Base-by-base conservation (phyloP, 1,140 invertebrate genomes). In the Heliconius melpomene region DNA sequence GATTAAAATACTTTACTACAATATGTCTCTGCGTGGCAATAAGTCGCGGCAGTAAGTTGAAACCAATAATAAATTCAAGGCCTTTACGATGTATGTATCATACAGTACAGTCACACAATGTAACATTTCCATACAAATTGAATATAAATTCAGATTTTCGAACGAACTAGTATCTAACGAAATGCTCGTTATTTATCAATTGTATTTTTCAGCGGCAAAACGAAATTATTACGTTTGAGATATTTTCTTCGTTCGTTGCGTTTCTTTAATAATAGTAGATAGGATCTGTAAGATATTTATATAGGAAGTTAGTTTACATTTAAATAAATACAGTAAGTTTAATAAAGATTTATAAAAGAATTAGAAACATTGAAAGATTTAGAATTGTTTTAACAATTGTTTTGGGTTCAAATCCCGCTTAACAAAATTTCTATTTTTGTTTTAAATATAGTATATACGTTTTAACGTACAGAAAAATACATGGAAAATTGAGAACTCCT, bases 41-140 rank as follows among this genome's bases (percentile, higher is more conserved):
- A 77, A 73, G 32, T 74, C 66, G 74, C 74, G 57, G 32, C 72
- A 38, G 79, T 77, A 80, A 80, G 40, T 77, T 72, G 75, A 80
- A 66, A 74, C 75, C 71, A 80, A 80, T 80, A 74, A 80, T 80
- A 80, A 74, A 80, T 77, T 74, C 79, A 80, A 80, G 79, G 79
- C 72, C 40, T 40, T 18, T 60, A 60, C 60, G 73, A 66, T 50
- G 57, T 72, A 36, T 38, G 46, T 77, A 72, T 73, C 52, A 46
- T 52, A 73, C 20, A 36, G 29, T 75, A 7, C 32, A 32, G 32
- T 1, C 32, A 32, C 7, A 57, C 54, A 75, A 32, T 32, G 60
- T 80, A 77, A 23, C n/a, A 54, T 80, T 80, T 80, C 77, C 38
- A 80, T 38, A 80, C 71, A 73, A 80, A 74, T 77, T 74, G 75